Base-by-base conservation (phyloP, 1,140 invertebrate species). In the Drosophila truncata region DNA sequence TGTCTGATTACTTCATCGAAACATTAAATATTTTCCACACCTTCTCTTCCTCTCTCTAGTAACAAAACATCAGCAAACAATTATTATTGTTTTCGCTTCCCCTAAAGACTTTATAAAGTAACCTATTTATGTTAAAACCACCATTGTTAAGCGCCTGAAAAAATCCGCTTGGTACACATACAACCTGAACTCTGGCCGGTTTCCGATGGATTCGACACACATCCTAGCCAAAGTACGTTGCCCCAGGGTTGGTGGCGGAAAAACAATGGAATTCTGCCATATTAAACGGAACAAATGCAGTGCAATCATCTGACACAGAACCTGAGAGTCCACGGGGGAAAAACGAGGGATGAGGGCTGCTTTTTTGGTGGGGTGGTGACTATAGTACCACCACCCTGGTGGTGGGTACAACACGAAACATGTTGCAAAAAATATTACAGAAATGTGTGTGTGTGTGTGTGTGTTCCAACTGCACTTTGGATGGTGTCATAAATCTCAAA, bases 251-350 rank as follows among this genome's bases (percentile, higher is more conserved):
- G 77, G 57, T 67, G 76, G 50, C 52, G 52, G 31, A 60, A 62
- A 65, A 60, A 73, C 57, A 80, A 80, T 49, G 63, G 54, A 87
- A 85, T 82, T 59, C 65, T 73, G 71, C 50, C 79, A 87, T 71
- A 80, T 85, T 85, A 85, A 83, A 69, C 81, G 80, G 66, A 82
- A 86, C 80, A 83, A 86, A 87, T 82, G 70, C 66, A 85, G 58
- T 67, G 81, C 66, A 84, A 80, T 77, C 65, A 64, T 72, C 61
- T 35, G 64, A 33, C 81, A 37, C 76, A 80, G 76, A 37, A 39
- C 65, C 54, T 64, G 50, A 8, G 46, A 44, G 29, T 35, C 42
- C 61, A 18, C 23, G 44, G 37, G 23, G 37, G n/a, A 50, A 18
- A 61, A 33, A 11, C 42, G 23, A 50, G 20, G 25, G 33, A 42